Percentiles rank a stretch among this genome's conserved stretches.
These are phyloP conservation scores for Phania funesta DNA, from an alignment of 2,888 invertebrate genomes.

Conservation along the genomic window DNA sequence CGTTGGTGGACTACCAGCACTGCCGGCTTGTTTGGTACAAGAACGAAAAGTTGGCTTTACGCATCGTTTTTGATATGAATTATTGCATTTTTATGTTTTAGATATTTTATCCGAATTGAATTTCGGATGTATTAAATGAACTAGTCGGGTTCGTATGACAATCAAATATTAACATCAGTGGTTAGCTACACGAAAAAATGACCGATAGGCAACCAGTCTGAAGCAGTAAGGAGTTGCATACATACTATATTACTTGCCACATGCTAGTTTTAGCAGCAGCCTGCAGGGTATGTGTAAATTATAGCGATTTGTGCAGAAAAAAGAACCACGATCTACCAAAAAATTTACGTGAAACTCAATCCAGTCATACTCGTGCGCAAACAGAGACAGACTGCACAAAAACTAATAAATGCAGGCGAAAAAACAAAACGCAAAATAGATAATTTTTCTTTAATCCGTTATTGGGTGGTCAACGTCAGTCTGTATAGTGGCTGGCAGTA, in stretches of 20 bases:
- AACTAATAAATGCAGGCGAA: background rate
- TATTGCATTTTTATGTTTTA: too few relatives aligned
- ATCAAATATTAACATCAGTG: too few relatives aligned
- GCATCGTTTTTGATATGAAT: too few relatives aligned
- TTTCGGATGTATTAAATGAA: too few relatives aligned
- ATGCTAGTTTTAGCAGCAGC: slow-evolving; percentile 57
- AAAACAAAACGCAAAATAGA: background rate
- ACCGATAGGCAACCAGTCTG: too few relatives aligned
- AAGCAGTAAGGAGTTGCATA: background rate
- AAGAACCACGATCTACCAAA: slow-evolving; percentile 39
- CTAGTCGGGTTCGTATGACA: too few relatives aligned
- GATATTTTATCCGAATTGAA: too few relatives aligned
- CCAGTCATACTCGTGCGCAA: slow-evolving; percentile 26
- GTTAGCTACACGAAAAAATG: too few relatives aligned
- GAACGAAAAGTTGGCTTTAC: too few relatives aligned
- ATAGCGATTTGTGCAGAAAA: slow-evolving; percentile 58
- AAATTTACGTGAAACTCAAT: slow-evolving; percentile 39
- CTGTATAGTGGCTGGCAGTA: slow-evolving; percentile 1
- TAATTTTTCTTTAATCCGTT: slow-evolving; percentile 64
- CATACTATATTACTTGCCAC: slow-evolving; percentile 6
- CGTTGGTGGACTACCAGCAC: too few relatives aligned
- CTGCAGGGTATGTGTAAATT: slow-evolving; percentile 62
- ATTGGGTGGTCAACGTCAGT: slow-evolving; percentile 57
- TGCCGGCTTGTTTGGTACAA: too few relatives aligned
- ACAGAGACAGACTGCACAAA: slow-evolving; percentile 5